Evolutionary conservation across 1,140 invertebrate genomes (phyloP), one percentile per base, ranked within the genome.

Genomic region (Apis florea): DNA sequence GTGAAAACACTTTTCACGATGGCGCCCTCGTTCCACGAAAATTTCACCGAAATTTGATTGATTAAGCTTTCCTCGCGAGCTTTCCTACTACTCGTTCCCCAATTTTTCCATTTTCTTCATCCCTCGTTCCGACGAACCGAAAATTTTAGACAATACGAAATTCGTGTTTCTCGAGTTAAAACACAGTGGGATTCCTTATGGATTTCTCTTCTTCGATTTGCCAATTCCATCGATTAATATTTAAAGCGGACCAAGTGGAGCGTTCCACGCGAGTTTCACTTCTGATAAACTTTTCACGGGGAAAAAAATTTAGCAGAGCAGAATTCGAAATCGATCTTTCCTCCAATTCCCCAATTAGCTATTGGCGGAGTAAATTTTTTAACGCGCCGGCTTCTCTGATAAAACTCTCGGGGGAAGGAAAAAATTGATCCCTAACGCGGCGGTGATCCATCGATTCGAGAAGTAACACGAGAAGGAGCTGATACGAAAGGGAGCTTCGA

Each of bases 361-460:
- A 21, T 47, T 17, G 58, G 1, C 12, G 13, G 49, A 54, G 5
- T 40, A 3, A 40, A 40, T 6, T 40, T 40, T 40, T 40, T 40
- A 40, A 40, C 2, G 31, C 31, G 31, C 31, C 31, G 31, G 0
- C 31, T 40, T 6, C 31, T 40, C 31, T 3, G 31, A 40, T 31
- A 58, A 61, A 68, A 74, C 47, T 12, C 40, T 17, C 40, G 63
- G 76, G 64, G 72, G 13, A 61, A 61, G 15, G n/a, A 12, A 13
- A 74, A 63, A 61, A 75, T 17, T n/a, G n/a, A 49, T n/a, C 24
- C 17, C 40, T 47, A 69, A 31, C 76, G 17, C 31, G 3, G 26
- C 63, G n/a, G n/a, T n/a, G 49, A 56, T 31, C 11, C 61, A 75
- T 67, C 72, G 70, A 85, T 78, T 68, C 67, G 69, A 78, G 51